Evolutionary conservation across 2,113 vertebrate genomes (phyloP).

Genomic region (Siphamia tubifer): DNA sequence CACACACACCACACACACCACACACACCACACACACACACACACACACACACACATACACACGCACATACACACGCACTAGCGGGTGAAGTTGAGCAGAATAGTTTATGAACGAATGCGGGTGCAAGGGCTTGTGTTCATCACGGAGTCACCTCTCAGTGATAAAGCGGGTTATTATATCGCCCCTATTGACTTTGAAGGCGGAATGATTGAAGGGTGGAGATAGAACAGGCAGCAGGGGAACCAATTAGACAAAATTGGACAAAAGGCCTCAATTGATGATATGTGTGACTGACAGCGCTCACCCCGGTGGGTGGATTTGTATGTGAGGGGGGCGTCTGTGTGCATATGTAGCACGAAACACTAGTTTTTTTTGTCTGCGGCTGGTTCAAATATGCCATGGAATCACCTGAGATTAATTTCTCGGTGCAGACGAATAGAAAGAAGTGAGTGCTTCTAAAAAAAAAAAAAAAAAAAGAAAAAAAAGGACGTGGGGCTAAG

Average conservation of each 20-base stretch:
- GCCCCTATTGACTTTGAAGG: conserved; percentile 70
- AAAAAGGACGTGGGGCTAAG: no score
- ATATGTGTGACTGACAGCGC: conserved; percentile 77
- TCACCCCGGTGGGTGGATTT: conserved; percentile 39
- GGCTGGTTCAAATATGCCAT: conserved; percentile 18
- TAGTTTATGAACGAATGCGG: conserved; percentile 56
- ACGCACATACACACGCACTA: background rate
- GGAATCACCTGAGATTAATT: conserved; percentile 71
- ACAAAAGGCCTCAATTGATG: conserved; percentile 80
- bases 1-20: no score
- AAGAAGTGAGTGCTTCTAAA: no score
- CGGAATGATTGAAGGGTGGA: conserved; percentile 74
- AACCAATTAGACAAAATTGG: conserved; percentile 83
- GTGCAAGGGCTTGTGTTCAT: conserved; percentile 53
- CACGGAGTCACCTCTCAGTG: conserved; percentile 67
- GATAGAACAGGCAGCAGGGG: conserved; percentile 73
- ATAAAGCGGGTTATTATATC: conserved; percentile 76
- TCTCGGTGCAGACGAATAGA: conserved; percentile 42
- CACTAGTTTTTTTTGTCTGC: no score
- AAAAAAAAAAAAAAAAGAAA: no score
- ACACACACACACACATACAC: no score
- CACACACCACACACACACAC: no score
- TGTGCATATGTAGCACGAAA: no score
- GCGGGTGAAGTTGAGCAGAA: conserved; percentile 54
- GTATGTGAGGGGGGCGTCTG: background rate